Base-by-base conservation (phyloP, 1,140 invertebrate genomes). In the Streblospio benedicti region DNA sequence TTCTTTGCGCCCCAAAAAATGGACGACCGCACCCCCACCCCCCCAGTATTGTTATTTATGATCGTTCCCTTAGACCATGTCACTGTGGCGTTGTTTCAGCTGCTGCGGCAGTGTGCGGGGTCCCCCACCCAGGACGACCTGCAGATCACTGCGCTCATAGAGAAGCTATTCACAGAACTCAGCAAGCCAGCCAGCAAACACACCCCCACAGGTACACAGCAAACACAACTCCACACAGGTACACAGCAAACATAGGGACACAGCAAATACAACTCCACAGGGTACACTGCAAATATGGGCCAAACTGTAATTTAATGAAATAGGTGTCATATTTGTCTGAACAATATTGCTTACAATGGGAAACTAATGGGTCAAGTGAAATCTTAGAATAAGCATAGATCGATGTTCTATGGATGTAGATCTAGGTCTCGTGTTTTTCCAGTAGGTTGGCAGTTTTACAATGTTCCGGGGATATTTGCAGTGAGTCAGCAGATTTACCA, bases 81-180 rank as follows among this genome's bases (percentile, higher is more conserved):
- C 30, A 18, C 18, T 18, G 12, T 55, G 16, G 18, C 43, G 23
- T 6, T 60, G 27, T 47, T 59, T 32, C 38, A 75, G 73, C 43
- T 75, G 20, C 18, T 75, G 25, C 67, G 71, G 31, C 45, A 72
- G 53, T 67, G 67, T 30, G 66, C 57, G n/a, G 71, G 71, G 4
- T 67, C 69, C 4, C 25, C 62, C 1, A 58, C 69, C 59, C 65
- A 64, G 0, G 64, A 69, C 47, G 72, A 75, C 14, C 57, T 75
- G 52, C 59, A 71, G 16, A 67, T 74, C 25, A 62, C 65, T 14
- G 67, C 70, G 52, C 53, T 74, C 47, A 67, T 72, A 30, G 61
- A 68, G 2, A 72, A 71, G 53, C 66, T 74, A 59, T 73, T 74
- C 57, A 65, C 65, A 61, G 72, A 76, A 33, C 63, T 76, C 16